phyloP scores from a whole-genome alignment of 2,113 vertebrate species.

The Orthonyx spaldingii region DNA sequence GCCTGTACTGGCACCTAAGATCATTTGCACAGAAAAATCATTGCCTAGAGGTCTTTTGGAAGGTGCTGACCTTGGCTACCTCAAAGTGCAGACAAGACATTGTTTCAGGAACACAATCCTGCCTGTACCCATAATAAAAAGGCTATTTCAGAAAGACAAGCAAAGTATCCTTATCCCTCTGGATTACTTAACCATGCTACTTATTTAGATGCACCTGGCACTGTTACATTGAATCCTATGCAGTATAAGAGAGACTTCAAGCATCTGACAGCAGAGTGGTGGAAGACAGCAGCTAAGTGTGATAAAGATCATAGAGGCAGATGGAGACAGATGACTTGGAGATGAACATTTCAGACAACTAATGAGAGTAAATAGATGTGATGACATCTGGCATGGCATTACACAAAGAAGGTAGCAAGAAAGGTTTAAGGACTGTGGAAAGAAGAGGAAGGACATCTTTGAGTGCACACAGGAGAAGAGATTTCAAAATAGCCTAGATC shows the following conservation, averaged over 20 bases:
- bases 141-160: not conserved
- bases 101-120: not conserved
- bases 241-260: not conserved
- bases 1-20: not conserved
- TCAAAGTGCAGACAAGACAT: not conserved
- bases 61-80: not conserved
- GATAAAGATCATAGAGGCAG: not conserved
- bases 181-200: not conserved
- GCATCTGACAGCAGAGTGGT: not conserved
- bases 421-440: not conserved
- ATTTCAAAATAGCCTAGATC: not conserved
- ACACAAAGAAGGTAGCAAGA: not conserved
- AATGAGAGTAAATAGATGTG: not conserved
- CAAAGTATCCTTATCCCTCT: not conserved
- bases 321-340: not conserved
- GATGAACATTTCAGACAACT: not conserved
- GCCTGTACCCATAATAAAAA: not conserved
- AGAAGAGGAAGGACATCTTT: not conserved
- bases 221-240: not conserved
- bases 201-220: not conserved
- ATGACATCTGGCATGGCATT: accelerated
- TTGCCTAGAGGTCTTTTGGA: not conserved
- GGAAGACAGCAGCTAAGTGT: not conserved
- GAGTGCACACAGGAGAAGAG: not conserved
- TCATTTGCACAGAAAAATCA: not conserved